Evolutionary conservation across 2,797 vertebrate species (phyloP).

Genomic region (Melanotaenia parkinsoni): DNA sequence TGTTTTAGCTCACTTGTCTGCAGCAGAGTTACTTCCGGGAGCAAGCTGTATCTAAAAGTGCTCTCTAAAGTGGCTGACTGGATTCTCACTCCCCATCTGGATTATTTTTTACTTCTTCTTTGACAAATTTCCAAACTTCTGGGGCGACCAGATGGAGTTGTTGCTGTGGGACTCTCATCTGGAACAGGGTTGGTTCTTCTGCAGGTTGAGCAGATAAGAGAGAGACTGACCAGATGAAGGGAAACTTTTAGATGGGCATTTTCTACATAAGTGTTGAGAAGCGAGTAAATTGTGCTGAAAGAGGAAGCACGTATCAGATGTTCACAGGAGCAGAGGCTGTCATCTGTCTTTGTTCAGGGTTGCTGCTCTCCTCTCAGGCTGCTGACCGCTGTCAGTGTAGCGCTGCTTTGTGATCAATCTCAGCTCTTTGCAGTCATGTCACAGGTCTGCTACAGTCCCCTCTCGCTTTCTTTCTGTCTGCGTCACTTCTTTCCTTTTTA

Average conservation of each 20-base stretch:
- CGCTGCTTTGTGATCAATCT: slow-evolving; percentile 40
- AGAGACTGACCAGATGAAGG: background rate
- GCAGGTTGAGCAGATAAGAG: slow-evolving; percentile 17
- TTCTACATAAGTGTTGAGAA: background rate
- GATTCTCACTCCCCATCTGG: slow-evolving; percentile 25
- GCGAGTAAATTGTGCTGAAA: background rate
- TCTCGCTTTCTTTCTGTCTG: background rate
- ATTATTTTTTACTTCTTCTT: slow-evolving; percentile 11
- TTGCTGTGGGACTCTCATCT: slow-evolving; percentile 20
- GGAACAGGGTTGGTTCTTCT: slow-evolving; percentile 13
- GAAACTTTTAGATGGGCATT: slow-evolving; percentile 15
- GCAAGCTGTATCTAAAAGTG: slow-evolving; percentile 39
- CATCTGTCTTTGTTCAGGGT: slow-evolving; percentile 18
- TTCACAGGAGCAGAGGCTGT: slow-evolving; percentile 3
- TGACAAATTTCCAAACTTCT: slow-evolving; percentile 25
- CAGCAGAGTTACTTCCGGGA: slow-evolving; percentile 36
- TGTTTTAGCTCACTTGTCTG: slow-evolving; percentile 10
- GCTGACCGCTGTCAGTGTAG: slow-evolving; percentile 33
- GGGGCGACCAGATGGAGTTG: slow-evolving; percentile 24
- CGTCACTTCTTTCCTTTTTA: slow-evolving; percentile 10
- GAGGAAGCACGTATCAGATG: background rate
- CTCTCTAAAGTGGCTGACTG: slow-evolving; percentile 37
- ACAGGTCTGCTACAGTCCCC: slow-evolving; percentile 13
- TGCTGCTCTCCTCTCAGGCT: slow-evolving; percentile 18
- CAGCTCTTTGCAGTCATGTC: slow-evolving; percentile 21